Evolutionary conservation across 2,113 vertebrate genomes (phyloP).

Genomic region (Gasterosteus nipponicus): DNA sequence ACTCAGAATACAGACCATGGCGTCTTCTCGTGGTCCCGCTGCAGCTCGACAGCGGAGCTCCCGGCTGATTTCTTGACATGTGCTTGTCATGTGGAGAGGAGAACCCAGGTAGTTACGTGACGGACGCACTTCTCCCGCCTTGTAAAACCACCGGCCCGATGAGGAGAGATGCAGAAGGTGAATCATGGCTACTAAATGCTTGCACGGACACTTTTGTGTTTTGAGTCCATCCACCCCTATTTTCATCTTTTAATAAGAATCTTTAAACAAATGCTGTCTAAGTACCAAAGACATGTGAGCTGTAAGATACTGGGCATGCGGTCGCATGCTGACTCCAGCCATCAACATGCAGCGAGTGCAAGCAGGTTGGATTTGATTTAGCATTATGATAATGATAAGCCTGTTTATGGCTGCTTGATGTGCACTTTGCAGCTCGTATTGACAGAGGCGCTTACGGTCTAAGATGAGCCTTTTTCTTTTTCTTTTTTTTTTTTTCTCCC

Average conservation of each 20-base stretch:
- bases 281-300: neutral
- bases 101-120: slow-evolving; percentile 57
- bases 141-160: slow-evolving; percentile 46
- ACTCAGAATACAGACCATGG: neutral
- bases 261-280: neutral
- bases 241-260: neutral
- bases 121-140: slow-evolving; percentile 51
- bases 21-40: slow-evolving; percentile 32
- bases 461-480: slow-evolving; percentile 40
- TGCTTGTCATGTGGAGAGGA: slow-evolving; percentile 52
- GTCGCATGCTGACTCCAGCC: neutral
- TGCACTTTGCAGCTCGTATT: slow-evolving; percentile 38
- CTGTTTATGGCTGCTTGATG: slow-evolving; percentile 27
- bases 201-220: neutral
- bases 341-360: neutral
- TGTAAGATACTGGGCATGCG: slow-evolving; percentile 9
- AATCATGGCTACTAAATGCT: neutral
- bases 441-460: slow-evolving; percentile 33
- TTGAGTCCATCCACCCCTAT: neutral
- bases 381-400: slow-evolving; percentile 27
- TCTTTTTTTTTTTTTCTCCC: slow-evolving; percentile 15
- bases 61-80: slow-evolving; percentile 58
- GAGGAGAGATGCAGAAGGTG: neutral
- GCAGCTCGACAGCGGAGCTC: slow-evolving; percentile 60
- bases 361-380: slow-evolving; percentile 32